Evolutionary conservation across 2,113 vertebrate species (phyloP), one percentile per base, ranked within the genome.

Genomic region (Cichladusa arquata): DNA sequence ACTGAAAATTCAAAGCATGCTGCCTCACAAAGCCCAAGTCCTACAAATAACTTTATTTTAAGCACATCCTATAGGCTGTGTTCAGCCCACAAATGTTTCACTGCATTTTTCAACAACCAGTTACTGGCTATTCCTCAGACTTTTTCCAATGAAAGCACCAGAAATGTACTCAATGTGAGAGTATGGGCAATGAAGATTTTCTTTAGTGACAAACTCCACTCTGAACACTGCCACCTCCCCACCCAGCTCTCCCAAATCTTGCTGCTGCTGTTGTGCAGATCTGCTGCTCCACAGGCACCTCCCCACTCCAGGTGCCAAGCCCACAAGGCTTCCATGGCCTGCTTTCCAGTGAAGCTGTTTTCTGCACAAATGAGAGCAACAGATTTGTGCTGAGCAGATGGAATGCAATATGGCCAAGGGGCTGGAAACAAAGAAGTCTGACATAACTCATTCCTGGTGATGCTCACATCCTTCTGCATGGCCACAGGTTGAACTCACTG

Each of bases 41-140:
- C 76, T 70, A 58, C 70, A 92, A 91, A 73, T 50, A 91, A 60
- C 53, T 78, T 70, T 3, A 54, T 67, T 95, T 92, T 82, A 85
- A 87, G 50, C 62, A 58, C 67, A 77, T 90, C 50, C 74, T 72
- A 62, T 15, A 66, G 10, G 20, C 14, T 36, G 22, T 1, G 2
- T 64, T 91, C 42, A 67, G 51, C 45, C 44, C 31, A 72, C 64
- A 64, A 61, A 76, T 5, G 23, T 40, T 92, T 56, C 17, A 38
- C 23, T 66, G 64, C 23, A 51, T 66, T 94, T 89, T 92, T 56
- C 81, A 91, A 54, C 20, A 45, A 62, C 19, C 56, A 42, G 24
- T 54, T 74, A 62, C n/a, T 40, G 45, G 24, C 28, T 40, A 7
- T 3, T 8, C 14, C 9, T 86, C 54, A 33, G 77, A 54, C 19